Base-by-base conservation (phyloP, 2,888 invertebrate genomes). In the Pollenia labialis region DNA sequence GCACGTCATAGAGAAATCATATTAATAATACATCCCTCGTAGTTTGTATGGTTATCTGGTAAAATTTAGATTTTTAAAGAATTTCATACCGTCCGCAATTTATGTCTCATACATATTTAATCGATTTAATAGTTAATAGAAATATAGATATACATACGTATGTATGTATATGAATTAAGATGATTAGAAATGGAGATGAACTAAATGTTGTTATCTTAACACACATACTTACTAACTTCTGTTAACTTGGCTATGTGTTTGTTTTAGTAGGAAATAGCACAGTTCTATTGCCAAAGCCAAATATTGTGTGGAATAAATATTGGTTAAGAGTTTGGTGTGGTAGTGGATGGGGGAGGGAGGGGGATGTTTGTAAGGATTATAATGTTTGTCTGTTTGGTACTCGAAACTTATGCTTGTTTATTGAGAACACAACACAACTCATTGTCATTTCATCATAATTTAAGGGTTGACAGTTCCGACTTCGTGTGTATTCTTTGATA, bases 381-480 rank as follows among this genome's bases (percentile, higher is more conserved):
- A 74, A 32, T 74, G 60, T 60, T 74, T 76, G 11, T 54, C 16
- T 46, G 48, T 69, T 50, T 69, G 56, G 42, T 68, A 56, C 62
- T 40, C 18, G 42, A 79, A 68, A 79, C 79, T 40, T 79, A 77
- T 77, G 77, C 52, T 68, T 56, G 68, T 58, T 56, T 56, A 18
- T 11, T 46, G 56, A 23, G 44, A 56, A 46, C 11, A 32, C 58
- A 48, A 58, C n/a, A 9, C 18, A 23, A 44, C 44, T 56, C 32
- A 23, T 48, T 40, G 68, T 16, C 42, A 12, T 48, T 68, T 68
- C 66, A 64, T 56, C 72, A 62, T 11, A 75, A 64, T 46, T 83
- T 64, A 83, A 77, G 71, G 82, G 74, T 66, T 74, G 72, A 48
- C 64, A 12, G 56, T 81, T 56, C 66, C 0, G 60, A 58, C 48